Evolutionary conservation across 1,140 invertebrate genomes (phyloP).

Genomic region (Tenebrio molitor): DNA sequence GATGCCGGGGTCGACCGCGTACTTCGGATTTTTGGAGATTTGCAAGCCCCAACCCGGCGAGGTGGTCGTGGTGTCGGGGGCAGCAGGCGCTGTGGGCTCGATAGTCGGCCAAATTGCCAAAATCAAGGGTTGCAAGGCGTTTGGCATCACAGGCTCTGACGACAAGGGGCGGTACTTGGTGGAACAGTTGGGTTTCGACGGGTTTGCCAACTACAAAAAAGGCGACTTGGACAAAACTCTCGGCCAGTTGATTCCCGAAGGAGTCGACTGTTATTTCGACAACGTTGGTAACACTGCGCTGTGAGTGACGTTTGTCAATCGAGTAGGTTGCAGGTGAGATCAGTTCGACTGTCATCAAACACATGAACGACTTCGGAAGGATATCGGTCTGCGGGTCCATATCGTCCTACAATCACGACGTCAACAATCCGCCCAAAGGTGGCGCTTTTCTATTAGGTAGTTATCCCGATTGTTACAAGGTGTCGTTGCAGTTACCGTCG

Average conservation of each 20-base stretch:
- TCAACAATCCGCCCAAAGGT: slow-evolving; percentile 58
- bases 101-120: slow-evolving; percentile 83
- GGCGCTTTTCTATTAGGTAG: slow-evolving; percentile 47
- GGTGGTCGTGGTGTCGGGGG: slow-evolving; percentile 76
- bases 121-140: slow-evolving; percentile 76
- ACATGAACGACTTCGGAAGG: slow-evolving; percentile 75
- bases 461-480: slow-evolving; percentile 56
- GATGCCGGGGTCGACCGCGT: slow-evolving; percentile 71
- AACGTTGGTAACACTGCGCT: slow-evolving; percentile 69
- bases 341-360: slow-evolving; percentile 71
- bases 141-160: slow-evolving; percentile 79
- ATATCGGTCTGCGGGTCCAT: slow-evolving; percentile 78
- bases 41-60: slow-evolving; percentile 78
- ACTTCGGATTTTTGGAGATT: slow-evolving; percentile 79
- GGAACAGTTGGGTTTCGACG: slow-evolving; percentile 76
- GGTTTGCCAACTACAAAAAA: slow-evolving; percentile 80
- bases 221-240: slow-evolving; percentile 70
- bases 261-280: slow-evolving; percentile 81
- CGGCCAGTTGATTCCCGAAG: slow-evolving; percentile 74
- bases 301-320: too few relatives aligned
- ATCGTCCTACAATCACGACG: slow-evolving; percentile 71
- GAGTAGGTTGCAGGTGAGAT: slow-evolving; percentile 76
- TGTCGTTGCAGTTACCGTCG: slow-evolving; percentile 62
- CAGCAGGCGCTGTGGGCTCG: slow-evolving; percentile 75
- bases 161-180: slow-evolving; percentile 78